phyloP scores from a whole-genome alignment of 2,797 vertebrate species.

The Hypotaenidia okinawae region DNA sequence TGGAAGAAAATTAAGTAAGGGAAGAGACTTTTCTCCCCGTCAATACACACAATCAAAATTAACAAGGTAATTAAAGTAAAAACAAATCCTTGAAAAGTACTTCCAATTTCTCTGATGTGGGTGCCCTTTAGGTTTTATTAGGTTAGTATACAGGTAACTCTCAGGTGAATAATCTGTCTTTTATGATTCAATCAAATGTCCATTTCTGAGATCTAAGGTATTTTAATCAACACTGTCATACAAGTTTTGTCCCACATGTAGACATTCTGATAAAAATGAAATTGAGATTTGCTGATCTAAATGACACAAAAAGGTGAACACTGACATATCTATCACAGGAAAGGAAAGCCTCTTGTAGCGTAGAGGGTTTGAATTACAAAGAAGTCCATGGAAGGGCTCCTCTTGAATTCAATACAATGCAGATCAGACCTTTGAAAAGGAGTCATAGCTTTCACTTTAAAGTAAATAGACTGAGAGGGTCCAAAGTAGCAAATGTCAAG shows the following conservation, averaged over 20 bases:
- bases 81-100: not conserved
- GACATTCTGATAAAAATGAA: not conserved
- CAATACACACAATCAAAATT: not conserved
- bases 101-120: not conserved
- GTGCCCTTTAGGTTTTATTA: not conserved
- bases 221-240: not conserved
- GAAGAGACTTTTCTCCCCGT: not conserved
- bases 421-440: not conserved
- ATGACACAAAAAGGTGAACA: not conserved
- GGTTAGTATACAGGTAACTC: not conserved
- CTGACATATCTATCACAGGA: not conserved
- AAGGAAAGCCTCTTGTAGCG: not conserved
- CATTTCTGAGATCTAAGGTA: not conserved
- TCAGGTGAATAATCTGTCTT: not conserved
- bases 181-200: not conserved
- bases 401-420: not conserved
- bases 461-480: not conserved
- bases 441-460: not conserved
- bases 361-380: not conserved
- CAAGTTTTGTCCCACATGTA: not conserved
- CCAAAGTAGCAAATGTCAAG: not conserved
- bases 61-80: not conserved
- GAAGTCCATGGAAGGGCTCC: not conserved
- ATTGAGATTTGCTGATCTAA: not conserved
- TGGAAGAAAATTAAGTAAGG: not conserved